Conservation (phyloP, 2,888 invertebrate genomes). For the Napeogenes inachia region DNA sequence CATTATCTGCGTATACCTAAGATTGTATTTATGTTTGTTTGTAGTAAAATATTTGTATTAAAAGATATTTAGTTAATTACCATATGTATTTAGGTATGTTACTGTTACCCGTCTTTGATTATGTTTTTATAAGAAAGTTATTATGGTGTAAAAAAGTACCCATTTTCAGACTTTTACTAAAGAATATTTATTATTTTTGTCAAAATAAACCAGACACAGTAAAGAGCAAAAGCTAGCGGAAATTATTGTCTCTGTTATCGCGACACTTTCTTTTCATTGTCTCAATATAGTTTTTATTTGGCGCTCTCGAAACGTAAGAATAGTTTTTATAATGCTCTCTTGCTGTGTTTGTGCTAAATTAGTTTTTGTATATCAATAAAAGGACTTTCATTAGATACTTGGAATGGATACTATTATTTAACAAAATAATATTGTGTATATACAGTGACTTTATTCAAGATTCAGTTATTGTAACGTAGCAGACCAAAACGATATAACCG, state of each 20-base stretch:
- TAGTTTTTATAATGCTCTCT: slow-evolving; percentile 31
- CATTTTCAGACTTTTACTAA: no score
- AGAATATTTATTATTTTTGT: neutral
- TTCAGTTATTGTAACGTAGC: no score
- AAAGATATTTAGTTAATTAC: neutral
- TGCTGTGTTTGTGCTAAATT: slow-evolving; percentile 19
- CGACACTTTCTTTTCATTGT: slow-evolving; percentile 45
- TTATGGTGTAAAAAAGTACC: no score
- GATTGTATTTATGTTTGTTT: slow-evolving; percentile 16
- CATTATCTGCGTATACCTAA: slow-evolving; percentile 34
- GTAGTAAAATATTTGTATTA: neutral
- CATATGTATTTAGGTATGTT: no score
- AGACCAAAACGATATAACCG: no score
- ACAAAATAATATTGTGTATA: no score
- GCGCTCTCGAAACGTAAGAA: slow-evolving; percentile 22
- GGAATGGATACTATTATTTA: neutral
- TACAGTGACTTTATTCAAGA: no score
- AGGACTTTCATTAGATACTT: slow-evolving; percentile 8
- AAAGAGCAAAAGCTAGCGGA: slow-evolving; percentile 13
- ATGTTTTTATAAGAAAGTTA: no score
- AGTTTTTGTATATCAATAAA: slow-evolving; percentile 7
- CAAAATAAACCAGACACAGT: slow-evolving; percentile 10
- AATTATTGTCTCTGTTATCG: slow-evolving; percentile 39
- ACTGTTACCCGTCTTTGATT: no score
- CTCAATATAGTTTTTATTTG: slow-evolving; percentile 36